Evolutionary conservation across 1,140 invertebrate species (phyloP).

Genomic region (Aphis gossypii): DNA sequence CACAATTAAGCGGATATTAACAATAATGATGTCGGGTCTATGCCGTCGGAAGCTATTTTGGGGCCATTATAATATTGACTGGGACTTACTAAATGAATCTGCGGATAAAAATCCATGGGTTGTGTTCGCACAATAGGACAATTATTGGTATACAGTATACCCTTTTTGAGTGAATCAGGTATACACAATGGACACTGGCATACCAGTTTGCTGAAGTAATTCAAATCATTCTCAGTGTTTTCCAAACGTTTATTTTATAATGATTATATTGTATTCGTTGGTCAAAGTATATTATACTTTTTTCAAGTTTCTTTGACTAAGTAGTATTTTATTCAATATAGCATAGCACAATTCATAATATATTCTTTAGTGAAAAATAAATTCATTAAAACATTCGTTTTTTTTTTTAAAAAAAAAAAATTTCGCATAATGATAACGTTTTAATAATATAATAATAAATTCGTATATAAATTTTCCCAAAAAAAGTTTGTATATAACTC

Average conservation of each 20-base stretch:
- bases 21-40: constrained; percentile 23
- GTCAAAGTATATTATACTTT: neutral
- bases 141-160: neutral
- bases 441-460: neutral
- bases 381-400: neutral
- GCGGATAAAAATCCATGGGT: neutral
- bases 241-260: neutral
- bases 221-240: neutral
- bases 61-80: neutral
- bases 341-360: neutral
- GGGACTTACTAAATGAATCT: neutral
- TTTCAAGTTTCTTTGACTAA: neutral
- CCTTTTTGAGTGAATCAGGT: neutral
- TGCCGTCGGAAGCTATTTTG: constrained; percentile 8
- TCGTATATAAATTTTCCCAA: neutral
- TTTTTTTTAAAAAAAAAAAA: neutral
- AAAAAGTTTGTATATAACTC: neutral
- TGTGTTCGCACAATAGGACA: neutral
- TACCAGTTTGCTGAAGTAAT: neutral
- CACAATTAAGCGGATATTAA: constrained; percentile 54
- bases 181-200: neutral
- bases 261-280: neutral
- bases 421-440: neutral
- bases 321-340: neutral
- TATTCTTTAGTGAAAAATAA: neutral